Conservation (phyloP, 2,888 invertebrate species). For the Anorthoa munda region DNA sequence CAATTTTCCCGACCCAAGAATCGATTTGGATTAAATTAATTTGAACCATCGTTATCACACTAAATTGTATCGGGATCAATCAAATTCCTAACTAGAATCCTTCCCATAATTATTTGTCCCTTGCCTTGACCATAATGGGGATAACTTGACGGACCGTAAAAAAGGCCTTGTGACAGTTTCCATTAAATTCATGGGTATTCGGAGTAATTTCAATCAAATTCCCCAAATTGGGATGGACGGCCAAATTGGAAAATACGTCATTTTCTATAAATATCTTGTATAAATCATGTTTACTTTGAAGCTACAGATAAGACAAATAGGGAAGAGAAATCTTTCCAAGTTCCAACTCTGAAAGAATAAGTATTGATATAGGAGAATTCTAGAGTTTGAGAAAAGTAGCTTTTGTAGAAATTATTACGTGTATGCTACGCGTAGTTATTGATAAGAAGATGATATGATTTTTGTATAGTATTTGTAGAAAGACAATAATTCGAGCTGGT, state of each 20-base stretch:
- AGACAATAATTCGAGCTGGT: too few relatives aligned
- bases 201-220: slow-evolving; percentile 22
- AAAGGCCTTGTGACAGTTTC: slow-evolving; percentile 31
- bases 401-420: too few relatives aligned
- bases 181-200: slow-evolving; percentile 27
- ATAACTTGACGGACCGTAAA: slow-evolving; percentile 12
- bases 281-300: background rate
- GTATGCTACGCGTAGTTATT: too few relatives aligned
- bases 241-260: slow-evolving; percentile 1
- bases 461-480: too few relatives aligned
- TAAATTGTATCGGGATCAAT: background rate
- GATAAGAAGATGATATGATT: too few relatives aligned
- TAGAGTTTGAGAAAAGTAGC: too few relatives aligned
- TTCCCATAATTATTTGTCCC: slow-evolving; percentile 8
- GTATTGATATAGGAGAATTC: too few relatives aligned
- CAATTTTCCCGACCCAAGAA: too few relatives aligned
- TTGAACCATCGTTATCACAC: background rate
- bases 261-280: background rate
- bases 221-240: background rate
- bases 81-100: background rate
- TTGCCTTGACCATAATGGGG: background rate
- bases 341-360: too few relatives aligned
- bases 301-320: too few relatives aligned
- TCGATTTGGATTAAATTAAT: background rate
- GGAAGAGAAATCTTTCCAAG: too few relatives aligned